Base-by-base conservation (phyloP, 2,113 vertebrate species). In the Sylvilagus bachmani region DNA sequence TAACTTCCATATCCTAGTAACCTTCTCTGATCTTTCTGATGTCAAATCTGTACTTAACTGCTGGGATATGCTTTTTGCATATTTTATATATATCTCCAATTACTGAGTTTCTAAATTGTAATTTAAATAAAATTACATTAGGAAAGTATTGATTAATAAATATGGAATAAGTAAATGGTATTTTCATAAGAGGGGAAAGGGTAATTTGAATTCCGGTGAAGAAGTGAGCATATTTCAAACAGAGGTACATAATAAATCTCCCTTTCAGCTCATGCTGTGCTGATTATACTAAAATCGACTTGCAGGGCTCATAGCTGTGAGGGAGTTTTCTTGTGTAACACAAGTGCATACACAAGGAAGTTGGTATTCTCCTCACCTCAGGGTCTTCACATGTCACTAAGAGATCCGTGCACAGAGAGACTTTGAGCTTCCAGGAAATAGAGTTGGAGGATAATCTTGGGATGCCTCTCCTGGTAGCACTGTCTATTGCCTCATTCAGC, bases 221-320 rank as follows among this genome's bases (percentile, higher is more conserved):
- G 11, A 89, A 69, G 11, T 5, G 33, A 74, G 4, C 24, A 24
- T 7, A 25, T 2, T 58, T 64, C 6, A 83, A 33, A 29, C 10
- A 62, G 1, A 74, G 16, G 14, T 44, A 8, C 67, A 85, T 69
- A 53, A 67, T 73, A 84, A 86, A 75, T 31, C 55, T 53, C 73
- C 82, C 1, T 44, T 81, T 44, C 77, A 73, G 0, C n/a, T 55
- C 61, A 11, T 64, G 27, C 17, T 77, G 4, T 31, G 24, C 36
- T 87, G 24, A 31, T 78, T 71, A 73, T 17, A 84, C 24, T 10
- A 67, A 87, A 8, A 62, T 61, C 58, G 44, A 75, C 36, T 31
- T 5, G 0, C 3, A 69, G 19, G 6, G 1, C 58, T 85, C 24
- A 6, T n/a, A 22, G 12, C 55, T 10, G 11, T 38, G 10, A 74